Percentiles rank a stretch among this genome's conserved stretches.
Conservation (phyloP, 2,113 vertebrate species). For the Cettia cetti region DNA sequence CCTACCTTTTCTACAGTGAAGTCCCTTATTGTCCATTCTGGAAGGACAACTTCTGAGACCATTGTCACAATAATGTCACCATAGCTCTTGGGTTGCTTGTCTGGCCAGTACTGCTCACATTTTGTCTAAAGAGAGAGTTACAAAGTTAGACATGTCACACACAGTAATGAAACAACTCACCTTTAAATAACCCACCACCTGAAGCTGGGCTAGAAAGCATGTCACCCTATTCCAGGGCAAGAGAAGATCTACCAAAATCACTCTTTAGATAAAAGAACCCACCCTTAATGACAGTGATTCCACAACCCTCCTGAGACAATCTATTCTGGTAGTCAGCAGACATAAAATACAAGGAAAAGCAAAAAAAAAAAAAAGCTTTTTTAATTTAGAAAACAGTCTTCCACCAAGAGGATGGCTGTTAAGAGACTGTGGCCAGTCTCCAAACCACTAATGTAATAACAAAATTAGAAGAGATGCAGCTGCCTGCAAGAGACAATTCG, state of each 20-base stretch:
- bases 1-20: slow-evolving; percentile 88
- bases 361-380: background rate
- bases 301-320: background rate
- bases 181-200: background rate
- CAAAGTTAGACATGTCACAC: background rate
- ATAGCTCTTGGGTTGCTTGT: slow-evolving; percentile 74
- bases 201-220: background rate
- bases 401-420: background rate
- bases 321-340: background rate
- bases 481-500: background rate
- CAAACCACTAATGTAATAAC: background rate
- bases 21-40: slow-evolving; percentile 94
- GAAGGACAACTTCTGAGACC: slow-evolving; percentile 80
- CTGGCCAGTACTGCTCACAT: slow-evolving; percentile 94
- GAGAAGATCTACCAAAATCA: background rate
- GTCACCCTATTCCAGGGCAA: background rate
- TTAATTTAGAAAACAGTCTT: background rate
- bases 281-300: rapidly evolving
- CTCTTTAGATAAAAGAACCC: background rate
- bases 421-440: background rate
- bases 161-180: background rate
- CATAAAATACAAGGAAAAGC: background rate
- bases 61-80: slow-evolving; percentile 81
- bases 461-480: background rate
- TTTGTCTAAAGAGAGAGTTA: slow-evolving; percentile 80